Evolutionary conservation across 2,888 invertebrate genomes (phyloP).

Genomic region (Dinocampus coccinellae): DNA sequence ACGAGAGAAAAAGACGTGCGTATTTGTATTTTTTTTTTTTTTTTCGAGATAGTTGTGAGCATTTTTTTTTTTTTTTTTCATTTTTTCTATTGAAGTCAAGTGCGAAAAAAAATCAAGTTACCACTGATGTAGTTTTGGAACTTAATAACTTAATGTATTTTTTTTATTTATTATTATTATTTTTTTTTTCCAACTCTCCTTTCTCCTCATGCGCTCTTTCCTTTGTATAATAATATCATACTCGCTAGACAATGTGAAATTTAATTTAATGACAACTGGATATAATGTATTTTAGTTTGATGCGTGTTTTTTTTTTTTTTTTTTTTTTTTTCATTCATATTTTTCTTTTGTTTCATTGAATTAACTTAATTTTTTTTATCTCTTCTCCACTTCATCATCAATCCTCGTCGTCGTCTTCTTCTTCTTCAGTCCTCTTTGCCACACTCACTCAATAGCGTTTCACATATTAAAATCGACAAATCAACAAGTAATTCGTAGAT

Average conservation of each 20-base stretch:
- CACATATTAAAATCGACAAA: slow-evolving; percentile 32
- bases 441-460: slow-evolving; percentile 29
- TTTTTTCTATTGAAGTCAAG: slow-evolving; percentile 41
- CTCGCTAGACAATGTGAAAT: slow-evolving; percentile 66
- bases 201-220: slow-evolving; percentile 63
- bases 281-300: slow-evolving; percentile 62
- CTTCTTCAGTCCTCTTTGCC: slow-evolving; percentile 22
- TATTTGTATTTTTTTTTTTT: slow-evolving; percentile 22
- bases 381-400: slow-evolving; percentile 33
- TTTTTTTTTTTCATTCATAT: slow-evolving; percentile 45
- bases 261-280: slow-evolving; percentile 66
- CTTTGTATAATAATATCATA: slow-evolving; percentile 65
- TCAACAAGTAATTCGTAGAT: slow-evolving; percentile 26
- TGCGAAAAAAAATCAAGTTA: slow-evolving; percentile 62
- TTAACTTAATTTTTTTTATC: slow-evolving; percentile 24
- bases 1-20: slow-evolving; percentile 45
- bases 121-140: slow-evolving; percentile 59
- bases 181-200: slow-evolving; percentile 59
- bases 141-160: slow-evolving; percentile 48
- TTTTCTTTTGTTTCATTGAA: slow-evolving; percentile 41
- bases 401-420: slow-evolving; percentile 33
- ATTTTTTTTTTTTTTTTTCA: slow-evolving; percentile 36
- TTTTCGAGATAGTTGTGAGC: slow-evolving; percentile 39
- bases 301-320: too few species aligned
- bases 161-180: too few species aligned